Evolutionary conservation across 2,888 invertebrate species (phyloP), one percentile per base, ranked within the genome.

Genomic region (Embidobia sp.): DNA sequence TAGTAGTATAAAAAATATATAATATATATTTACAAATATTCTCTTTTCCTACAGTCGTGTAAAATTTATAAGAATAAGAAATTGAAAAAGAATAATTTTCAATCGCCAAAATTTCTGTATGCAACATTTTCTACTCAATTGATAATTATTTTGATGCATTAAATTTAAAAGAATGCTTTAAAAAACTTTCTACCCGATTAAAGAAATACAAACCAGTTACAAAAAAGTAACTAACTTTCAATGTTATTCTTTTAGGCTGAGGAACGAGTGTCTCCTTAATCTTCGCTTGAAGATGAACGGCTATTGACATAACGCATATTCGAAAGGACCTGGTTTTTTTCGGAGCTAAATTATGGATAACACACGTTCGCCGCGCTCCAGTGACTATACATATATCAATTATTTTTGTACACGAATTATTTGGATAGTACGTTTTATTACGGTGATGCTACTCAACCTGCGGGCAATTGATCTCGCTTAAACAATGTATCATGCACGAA

Each of bases 161-260:
- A 40, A 16, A 8, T 26, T 26, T 4, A 6, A n/a, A n/a, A n/a
- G n/a, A n/a, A n/a, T n/a, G n/a, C n/a, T n/a, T n/a, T n/a, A n/a
- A n/a, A n/a, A n/a, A n/a, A n/a, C n/a, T n/a, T n/a, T n/a, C n/a
- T n/a, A n/a, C n/a, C n/a, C n/a, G n/a, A n/a, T n/a, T n/a, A n/a
- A n/a, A n/a, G n/a, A n/a, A n/a, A n/a, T n/a, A n/a, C n/a, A n/a
- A n/a, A n/a, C n/a, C n/a, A n/a, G n/a, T n/a, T n/a, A n/a, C n/a
- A n/a, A n/a, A n/a, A n/a, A n/a, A n/a, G n/a, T n/a, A n/a, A n/a
- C n/a, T n/a, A n/a, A n/a, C n/a, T n/a, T n/a, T n/a, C n/a, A n/a
- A n/a, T n/a, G n/a, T n/a, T n/a, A n/a, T 42, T 16, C 40, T 59
- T 48, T 42, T 18, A 78, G 78, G 66, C 57, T 70, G 53, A 74